These are phyloP conservation scores for Acrossocheilus fasciatus DNA, from an alignment of 2,797 vertebrate species.

Conservation along the genomic window DNA sequence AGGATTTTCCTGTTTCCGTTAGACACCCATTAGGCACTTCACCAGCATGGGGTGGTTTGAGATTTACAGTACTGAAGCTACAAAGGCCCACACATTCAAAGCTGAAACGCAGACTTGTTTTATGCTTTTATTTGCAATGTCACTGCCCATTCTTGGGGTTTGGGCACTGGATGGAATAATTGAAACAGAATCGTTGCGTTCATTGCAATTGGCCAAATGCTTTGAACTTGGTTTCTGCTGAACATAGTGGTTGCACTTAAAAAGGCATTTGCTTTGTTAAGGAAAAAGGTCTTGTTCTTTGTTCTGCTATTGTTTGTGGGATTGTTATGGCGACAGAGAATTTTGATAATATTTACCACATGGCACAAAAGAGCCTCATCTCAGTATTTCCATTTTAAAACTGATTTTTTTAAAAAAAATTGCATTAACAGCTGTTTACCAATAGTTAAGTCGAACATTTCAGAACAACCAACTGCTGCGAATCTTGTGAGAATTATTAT, in stretches of 20 bases:
- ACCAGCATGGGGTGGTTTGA: constrained; percentile 21
- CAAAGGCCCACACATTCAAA: background rate
- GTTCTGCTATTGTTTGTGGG: constrained; percentile 39
- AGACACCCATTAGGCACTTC: constrained; percentile 43
- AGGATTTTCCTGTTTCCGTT: constrained; percentile 49
- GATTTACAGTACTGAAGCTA: constrained; percentile 38
- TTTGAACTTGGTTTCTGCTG: constrained; percentile 29
- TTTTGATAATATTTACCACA: constrained; percentile 35
- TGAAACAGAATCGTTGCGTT: constrained; percentile 13
- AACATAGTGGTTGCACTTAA: background rate
- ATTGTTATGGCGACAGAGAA: constrained; percentile 31
- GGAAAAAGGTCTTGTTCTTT: constrained; percentile 1
- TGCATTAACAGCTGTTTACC: background rate
- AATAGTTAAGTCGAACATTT: constrained; percentile 21
- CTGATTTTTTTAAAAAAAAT: background rate
- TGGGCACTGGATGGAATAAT: background rate
- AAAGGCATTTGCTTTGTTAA: constrained; percentile 39
- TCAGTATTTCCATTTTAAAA: background rate
- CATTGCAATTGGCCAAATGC: constrained; percentile 5
- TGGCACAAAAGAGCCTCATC: constrained; percentile 1
- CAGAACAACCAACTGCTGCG: background rate
- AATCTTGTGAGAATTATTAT: background rate
- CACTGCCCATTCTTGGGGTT: constrained; percentile 25
- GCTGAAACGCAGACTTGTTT: background rate
- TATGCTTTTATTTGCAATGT: constrained; percentile 30